Base-by-base conservation (phyloP, 2,888 invertebrate genomes). In the Barypeithes pellucidus region DNA sequence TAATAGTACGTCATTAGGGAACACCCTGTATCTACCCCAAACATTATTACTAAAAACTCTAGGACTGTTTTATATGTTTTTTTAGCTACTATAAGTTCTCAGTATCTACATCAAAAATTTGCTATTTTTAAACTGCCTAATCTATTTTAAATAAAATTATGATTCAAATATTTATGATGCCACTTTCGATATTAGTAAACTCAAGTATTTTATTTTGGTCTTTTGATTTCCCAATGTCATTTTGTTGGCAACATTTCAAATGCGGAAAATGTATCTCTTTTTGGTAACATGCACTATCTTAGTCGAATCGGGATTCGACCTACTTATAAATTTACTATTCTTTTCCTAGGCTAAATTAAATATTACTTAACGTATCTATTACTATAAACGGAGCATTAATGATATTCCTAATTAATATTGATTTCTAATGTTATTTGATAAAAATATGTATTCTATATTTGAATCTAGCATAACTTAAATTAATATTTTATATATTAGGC, bases 251-350 rank as follows among this genome's bases (percentile, higher is more conserved):
- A 7, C 24, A 45, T 45, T 39, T 65, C 65, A 52, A 36, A 22
- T 22, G 20, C 16, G 36, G 29, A 47, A 57, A 59, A 45, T 66
- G 8, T 14, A 54, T 66, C 39, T 66, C 54, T 54, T 67, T 67
- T 18, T 29, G 60, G 67, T 60, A 67, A 60, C 67, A 67, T 67
- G 67, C 67, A 60, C 67, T 60, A 60, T 65, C n/a, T 52, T 39
- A 20, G 22, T 39, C 52, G 29, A 62, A 29, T 22, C 16, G 5
- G 11, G 18, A 8, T 29, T 45, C n/a, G 9, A n/a, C 3, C 33
- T 57, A 52, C 52, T n/a, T n/a, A 45, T 16, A 24, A 9, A 18
- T 63, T 50, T 11, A 18, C 47, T 47, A 63, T 12, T 47, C 20
- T 63, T 18, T 39, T 12, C 14, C 8, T 59, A 18, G 11, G 3